phyloP scores from a whole-genome alignment of 1,140 invertebrate genomes.

The Streblospio benedicti region DNA sequence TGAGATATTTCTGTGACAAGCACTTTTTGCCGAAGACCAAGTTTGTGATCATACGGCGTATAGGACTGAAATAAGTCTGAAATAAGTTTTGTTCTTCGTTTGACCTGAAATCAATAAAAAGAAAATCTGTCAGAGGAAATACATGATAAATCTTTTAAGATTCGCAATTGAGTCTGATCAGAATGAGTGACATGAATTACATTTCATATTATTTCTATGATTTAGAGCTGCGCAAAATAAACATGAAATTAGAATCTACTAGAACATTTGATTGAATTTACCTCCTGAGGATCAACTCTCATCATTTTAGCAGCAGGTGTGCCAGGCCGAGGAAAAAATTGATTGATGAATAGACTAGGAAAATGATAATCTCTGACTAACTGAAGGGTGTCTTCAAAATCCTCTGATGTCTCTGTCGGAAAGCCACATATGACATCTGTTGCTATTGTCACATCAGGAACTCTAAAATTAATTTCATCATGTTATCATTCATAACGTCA shows the following conservation, averaged over 20 bases:
- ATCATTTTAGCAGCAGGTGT: slow-evolving; percentile 87
- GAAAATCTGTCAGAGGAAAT: background rate
- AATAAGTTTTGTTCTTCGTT: slow-evolving; percentile 75
- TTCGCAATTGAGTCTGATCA: background rate
- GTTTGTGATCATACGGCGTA: slow-evolving; percentile 66
- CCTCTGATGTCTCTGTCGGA: slow-evolving; percentile 78
- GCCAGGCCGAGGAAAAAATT: slow-evolving; percentile 90
- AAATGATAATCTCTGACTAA: slow-evolving; percentile 83
- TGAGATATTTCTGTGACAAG: slow-evolving; percentile 88
- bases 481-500: no score
- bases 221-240: no score
- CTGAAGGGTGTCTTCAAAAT: slow-evolving; percentile 81
- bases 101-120: slow-evolving; percentile 57
- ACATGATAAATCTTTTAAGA: slow-evolving; percentile 1
- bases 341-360: slow-evolving; percentile 92
- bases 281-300: slow-evolving; percentile 67
- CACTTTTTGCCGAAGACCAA: slow-evolving; percentile 70
- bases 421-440: slow-evolving; percentile 99
- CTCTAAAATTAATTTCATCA: slow-evolving; percentile 53
- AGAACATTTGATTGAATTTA: slow-evolving; percentile 23
- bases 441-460: slow-evolving; percentile 82
- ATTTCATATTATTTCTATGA: no score
- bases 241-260: background rate
- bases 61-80: slow-evolving; percentile 89
- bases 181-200: background rate